Conservation (phyloP, 2,113 vertebrate species). For the Catharus fuscescens region DNA sequence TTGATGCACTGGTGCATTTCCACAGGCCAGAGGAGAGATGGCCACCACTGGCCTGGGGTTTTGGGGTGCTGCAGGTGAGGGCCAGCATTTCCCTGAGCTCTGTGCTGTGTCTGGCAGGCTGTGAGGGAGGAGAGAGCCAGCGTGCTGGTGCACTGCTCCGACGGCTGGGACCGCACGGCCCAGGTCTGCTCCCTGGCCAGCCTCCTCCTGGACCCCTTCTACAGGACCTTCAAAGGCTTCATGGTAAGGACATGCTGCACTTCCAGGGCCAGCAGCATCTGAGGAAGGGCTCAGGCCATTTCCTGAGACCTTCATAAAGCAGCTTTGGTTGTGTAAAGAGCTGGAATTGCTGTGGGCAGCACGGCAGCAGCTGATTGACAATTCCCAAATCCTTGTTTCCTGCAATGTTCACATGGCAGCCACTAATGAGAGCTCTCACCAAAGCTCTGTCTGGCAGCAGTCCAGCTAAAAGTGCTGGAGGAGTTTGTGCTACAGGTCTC, state of each 20-base stretch:
- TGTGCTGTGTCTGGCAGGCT: conserved; percentile 64
- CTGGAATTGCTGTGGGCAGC: background rate
- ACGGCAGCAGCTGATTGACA: background rate
- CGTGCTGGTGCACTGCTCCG: conserved; percentile 83
- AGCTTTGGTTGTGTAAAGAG: background rate
- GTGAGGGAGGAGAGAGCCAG: conserved; percentile 78
- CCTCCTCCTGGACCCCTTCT: conserved; percentile 81
- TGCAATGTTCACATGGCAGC: background rate
- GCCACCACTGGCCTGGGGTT: background rate
- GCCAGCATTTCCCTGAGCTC: background rate
- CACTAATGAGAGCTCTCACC: background rate
- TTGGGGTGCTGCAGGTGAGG: background rate
- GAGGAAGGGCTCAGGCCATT: background rate
- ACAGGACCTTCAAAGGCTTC: conserved; percentile 82
- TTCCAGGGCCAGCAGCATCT: background rate
- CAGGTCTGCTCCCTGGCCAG: conserved; percentile 83
- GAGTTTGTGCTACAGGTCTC: background rate
- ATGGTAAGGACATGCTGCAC: conserved; percentile 72
- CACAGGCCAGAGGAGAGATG: background rate
- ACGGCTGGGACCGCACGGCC: conserved; percentile 83
- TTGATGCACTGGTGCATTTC: background rate
- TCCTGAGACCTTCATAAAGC: background rate
- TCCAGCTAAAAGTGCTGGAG: background rate
- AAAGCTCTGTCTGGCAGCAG: background rate
- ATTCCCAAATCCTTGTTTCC: background rate